Evolutionary conservation across 37 sponge, comb jelly and placozoan genomes (phyloP), one percentile per base, ranked within the genome.

Genomic region (Tethya wilhelma): DNA sequence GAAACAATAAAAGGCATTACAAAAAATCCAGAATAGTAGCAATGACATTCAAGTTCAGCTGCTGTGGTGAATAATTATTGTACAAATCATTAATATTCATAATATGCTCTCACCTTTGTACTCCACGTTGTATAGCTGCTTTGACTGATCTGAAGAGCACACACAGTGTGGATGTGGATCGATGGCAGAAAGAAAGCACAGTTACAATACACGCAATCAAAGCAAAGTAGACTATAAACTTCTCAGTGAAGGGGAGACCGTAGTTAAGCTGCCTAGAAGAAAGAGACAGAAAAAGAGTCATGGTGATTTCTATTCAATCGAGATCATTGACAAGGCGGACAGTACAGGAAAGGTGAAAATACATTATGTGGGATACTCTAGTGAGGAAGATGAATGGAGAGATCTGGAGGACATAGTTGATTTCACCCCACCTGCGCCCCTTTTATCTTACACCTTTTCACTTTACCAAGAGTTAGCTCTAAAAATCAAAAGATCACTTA

Each of bases 301-400:
- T n/a, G n/a, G n/a, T n/a, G 53, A 49, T 19, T 49, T 49, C 14
- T 49, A 49, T 49, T 14, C 53, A 49, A 49, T 49, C 9, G 53
- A 49, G 53, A 49, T 49, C 14, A 14, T 49, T 9, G 53, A 49
- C 9, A 49, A 14, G 53, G 53, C 9, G 9, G 14, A 9, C 9
- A 49, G 14, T n/a, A 31, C 22, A 32, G 56, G 57, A 17, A 28
- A 34, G 12, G 75, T 56, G 39, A 75, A 75, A 23, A 34, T 75
- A 2, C 59, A 57, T 8, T 75, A 55, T 39, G 22, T 55, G 25
- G 75, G 75, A 56, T 75, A 56, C 40, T 36, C 38, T 34, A 56
- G 36, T 38, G 5, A 8, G 2, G 31, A 56, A 7, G 75, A 75
- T 57, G 75, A 75, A 33, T 75, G 53, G 53, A 49, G 53, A 49